Conservation (phyloP, 30 jellyfish, hydroid and myxozoan genomes). For the Hydractinia echinata region DNA sequence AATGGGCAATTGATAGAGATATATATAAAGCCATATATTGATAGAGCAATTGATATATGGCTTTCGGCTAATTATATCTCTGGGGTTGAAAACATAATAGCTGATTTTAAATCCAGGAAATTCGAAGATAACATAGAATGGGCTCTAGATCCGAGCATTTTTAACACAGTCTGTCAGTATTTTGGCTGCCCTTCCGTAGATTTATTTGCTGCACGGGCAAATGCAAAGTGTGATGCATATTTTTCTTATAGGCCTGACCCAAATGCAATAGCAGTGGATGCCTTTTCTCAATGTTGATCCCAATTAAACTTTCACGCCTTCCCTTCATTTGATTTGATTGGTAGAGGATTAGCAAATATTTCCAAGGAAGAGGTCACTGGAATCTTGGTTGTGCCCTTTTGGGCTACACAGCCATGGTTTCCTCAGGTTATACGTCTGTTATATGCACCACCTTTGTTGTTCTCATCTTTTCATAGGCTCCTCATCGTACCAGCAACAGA, state of each 20-base stretch:
- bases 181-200: constrained; percentile 38
- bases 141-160: constrained; percentile 38
- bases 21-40: too few species aligned
- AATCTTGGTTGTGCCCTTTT: constrained; percentile 37
- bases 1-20: constrained; percentile 26
- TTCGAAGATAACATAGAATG: constrained; percentile 45
- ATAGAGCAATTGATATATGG: too few species aligned
- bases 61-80: constrained; percentile 53
- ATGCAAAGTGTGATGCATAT: constrained; percentile 19
- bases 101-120: constrained; percentile 49
- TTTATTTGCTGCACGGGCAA: constrained; percentile 41
- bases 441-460: neutral
- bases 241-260: constrained; percentile 55
- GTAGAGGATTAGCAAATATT: constrained; percentile 25
- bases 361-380: constrained; percentile 38
- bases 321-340: too few species aligned
- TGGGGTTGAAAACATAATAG: constrained; percentile 35
- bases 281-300: constrained; percentile 43
- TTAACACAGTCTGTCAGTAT: neutral
- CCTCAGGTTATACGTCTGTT: constrained; percentile 9
- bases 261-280: constrained; percentile 44
- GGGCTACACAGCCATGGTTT: constrained; percentile 50
- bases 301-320: constrained; percentile 41
- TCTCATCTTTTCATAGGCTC: neutral
- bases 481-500: neutral